Conservation (phyloP, 2,888 invertebrate genomes). For the Onchidella celtica region DNA sequence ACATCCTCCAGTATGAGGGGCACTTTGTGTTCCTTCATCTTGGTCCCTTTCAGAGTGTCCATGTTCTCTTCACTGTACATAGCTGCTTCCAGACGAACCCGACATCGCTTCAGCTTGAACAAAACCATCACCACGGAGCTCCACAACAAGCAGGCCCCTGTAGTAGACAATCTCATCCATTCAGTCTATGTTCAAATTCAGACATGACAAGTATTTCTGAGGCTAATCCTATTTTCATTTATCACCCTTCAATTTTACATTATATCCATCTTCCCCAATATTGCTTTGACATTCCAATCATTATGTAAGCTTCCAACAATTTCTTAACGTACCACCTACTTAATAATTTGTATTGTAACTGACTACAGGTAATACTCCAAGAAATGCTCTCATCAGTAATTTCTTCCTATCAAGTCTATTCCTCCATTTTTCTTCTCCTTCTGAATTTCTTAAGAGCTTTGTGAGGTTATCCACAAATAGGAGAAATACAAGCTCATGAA, state of each 20-base stretch:
- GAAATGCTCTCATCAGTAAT: background rate
- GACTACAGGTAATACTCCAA: background rate
- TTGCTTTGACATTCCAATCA: background rate
- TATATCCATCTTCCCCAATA: background rate
- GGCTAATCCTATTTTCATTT: no score
- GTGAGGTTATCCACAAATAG: no score
- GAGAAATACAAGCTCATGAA: no score
- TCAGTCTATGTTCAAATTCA: background rate
- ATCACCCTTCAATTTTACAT: no score
- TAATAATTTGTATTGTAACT: no score
- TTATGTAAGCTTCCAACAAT: no score
- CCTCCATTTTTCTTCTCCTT: no score
- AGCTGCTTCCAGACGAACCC: conserved; percentile 59
- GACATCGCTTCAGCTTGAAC: conserved; percentile 73
- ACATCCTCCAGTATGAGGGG: conserved; percentile 51
- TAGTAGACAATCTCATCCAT: no score
- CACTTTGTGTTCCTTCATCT: conserved; percentile 50
- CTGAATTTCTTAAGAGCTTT: no score
- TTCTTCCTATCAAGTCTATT: no score
- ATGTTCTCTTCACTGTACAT: conserved; percentile 51
- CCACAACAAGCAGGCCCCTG: conserved; percentile 73
- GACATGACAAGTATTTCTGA: background rate
- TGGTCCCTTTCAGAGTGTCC: conserved; percentile 49
- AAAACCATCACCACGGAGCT: conserved; percentile 73
- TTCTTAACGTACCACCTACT: no score